Base-by-base conservation (phyloP, 2,113 vertebrate genomes). In the Hypanus sabinus region DNA sequence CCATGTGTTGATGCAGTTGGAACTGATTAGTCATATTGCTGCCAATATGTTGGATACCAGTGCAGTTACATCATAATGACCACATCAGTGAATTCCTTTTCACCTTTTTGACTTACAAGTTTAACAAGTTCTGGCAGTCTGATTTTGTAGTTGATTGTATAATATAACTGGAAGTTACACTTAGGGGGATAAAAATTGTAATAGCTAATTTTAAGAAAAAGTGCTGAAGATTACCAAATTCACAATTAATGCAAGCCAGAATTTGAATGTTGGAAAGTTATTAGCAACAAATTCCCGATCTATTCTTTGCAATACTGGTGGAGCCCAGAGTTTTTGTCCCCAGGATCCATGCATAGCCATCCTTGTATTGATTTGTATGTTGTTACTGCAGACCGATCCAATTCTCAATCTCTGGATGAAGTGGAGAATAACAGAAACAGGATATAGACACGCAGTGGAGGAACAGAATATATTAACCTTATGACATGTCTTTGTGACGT, bases 31-130 rank as follows among this genome's bases (percentile, higher is more conserved):
- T 46, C 68, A 38, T 70, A 24, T 33, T 12, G 36, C 33, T 73
- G 90, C 90, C 90, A 71, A 65, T 92, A 24, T 22, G 88, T 38
- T 91, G n/a, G 65, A 91, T 91, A 91, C 33, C 88, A 91, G n/a
- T 70, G 33, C 27, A 24, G 62, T 71, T 92, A 36, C 68, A 92
- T 92, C 90, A 92, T 46, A 36, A 92, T 71, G 30, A 11, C 3
- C 65, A 71, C 16, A 68, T 92, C 14, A 71, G 90, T 71, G 16
- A 33, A 20, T 1, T 62, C 60, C 60, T 27, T 30, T 62, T n/a
- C 30, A 62, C 83, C 30, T 60, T 30, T 60, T 6, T 62, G 55
- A 62, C 60, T 88, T 33, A 60, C 60, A 62, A 27, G 12, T n/a
- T n/a, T 88, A 60, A 88, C 30, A 30, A 88, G 27, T 88, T 87